These are phyloP conservation scores for Chloropsis hardwickii DNA, from an alignment of 2,113 vertebrate genomes.

Conservation along the genomic window DNA sequence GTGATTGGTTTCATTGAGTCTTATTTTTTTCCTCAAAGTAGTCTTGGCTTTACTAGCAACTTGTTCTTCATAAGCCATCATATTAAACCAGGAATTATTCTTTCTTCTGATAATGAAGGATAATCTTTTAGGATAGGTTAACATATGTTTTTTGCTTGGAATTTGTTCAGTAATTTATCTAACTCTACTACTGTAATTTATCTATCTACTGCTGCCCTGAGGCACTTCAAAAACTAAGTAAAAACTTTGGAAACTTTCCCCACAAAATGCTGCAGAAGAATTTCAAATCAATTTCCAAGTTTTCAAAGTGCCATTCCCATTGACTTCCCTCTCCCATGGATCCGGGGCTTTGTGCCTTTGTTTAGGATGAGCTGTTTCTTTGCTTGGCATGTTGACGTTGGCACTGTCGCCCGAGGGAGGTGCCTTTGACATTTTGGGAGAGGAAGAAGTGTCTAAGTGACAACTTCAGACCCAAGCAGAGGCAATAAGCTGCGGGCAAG, in stretches of 20 bases:
- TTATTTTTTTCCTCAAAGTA: background rate
- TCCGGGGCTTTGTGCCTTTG: background rate
- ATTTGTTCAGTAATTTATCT: background rate
- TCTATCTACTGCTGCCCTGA: background rate
- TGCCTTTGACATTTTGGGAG: conserved; percentile 38
- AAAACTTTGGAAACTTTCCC: background rate
- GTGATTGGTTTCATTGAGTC: background rate
- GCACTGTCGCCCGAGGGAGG: background rate
- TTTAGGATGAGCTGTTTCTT: background rate
- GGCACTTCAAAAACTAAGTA: background rate
- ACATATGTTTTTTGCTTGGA: background rate
- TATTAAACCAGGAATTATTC: background rate
- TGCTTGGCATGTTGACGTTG: background rate
- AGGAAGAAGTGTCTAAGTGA: background rate
- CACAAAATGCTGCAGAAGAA: background rate
- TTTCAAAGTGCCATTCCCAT: background rate
- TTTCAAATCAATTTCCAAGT: background rate
- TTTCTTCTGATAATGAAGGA: background rate
- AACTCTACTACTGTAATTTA: background rate
- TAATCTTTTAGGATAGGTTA: background rate
- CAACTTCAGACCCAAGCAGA: background rate
- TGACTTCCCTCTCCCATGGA: background rate
- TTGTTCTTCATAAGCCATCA: background rate
- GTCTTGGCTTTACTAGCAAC: background rate
- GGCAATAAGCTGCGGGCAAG: background rate